Evolutionary conservation across 2,888 invertebrate species (phyloP).

Genomic region (Plemyria rubiginata): DNA sequence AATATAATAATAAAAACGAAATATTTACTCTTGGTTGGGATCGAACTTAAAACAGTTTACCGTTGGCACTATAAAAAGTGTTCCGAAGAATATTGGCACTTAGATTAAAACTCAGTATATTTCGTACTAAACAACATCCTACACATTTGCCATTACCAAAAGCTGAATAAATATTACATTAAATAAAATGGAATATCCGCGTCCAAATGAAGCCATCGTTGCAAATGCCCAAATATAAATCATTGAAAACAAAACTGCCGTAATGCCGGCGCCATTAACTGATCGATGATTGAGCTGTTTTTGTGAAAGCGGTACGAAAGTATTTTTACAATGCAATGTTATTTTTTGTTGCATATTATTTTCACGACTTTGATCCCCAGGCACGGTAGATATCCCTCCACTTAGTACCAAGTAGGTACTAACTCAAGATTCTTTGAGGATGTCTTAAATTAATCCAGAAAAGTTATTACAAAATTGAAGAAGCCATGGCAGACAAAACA

Average conservation of each 20-base stretch:
- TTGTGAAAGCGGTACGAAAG: constrained; percentile 29
- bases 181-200: constrained; percentile 39
- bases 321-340: background rate
- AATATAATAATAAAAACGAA: too few species aligned
- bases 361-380: too few species aligned
- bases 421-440: too few species aligned
- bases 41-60: too few species aligned
- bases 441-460: too few species aligned
- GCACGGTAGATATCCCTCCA: too few species aligned
- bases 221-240: constrained; percentile 51
- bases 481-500: too few species aligned
- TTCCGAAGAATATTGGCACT: background rate
- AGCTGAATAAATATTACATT: constrained; percentile 33
- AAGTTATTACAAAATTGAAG: too few species aligned
- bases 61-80: background rate
- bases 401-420: too few species aligned
- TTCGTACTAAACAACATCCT: constrained; percentile 1
- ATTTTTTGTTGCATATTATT: too few species aligned
- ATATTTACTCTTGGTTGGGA: too few species aligned
- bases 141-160: constrained; percentile 9
- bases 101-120: background rate
- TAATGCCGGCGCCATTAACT: constrained; percentile 54
- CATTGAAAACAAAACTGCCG: constrained; percentile 50
- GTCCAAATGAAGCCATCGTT: constrained; percentile 54
- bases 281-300: constrained; percentile 60